Conservation (phyloP, 2,113 vertebrate genomes). For the Larimichthys polyactis region DNA sequence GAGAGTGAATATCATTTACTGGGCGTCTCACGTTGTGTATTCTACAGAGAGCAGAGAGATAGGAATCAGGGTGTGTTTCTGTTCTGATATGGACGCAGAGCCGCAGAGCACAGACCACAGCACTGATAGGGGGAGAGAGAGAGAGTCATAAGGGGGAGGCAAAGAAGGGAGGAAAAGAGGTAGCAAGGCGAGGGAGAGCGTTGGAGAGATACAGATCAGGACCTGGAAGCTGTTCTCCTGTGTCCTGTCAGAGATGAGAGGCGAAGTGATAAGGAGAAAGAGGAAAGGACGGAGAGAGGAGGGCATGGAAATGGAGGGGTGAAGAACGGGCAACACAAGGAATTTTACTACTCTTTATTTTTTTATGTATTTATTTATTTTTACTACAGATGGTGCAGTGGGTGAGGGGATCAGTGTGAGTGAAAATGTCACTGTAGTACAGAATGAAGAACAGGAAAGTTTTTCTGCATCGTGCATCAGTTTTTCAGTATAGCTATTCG, state of each 20-base stretch:
- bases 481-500: slow-evolving; percentile 17
- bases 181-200: slow-evolving; percentile 24
- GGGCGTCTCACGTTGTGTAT: slow-evolving; percentile 53
- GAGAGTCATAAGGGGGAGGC: slow-evolving; percentile 17
- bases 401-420: slow-evolving; percentile 47
- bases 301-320: slow-evolving; percentile 45
- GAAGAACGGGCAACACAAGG: slow-evolving; percentile 51
- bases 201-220: slow-evolving; percentile 71
- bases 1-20: slow-evolving; percentile 30
- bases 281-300: slow-evolving; percentile 56
- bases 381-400: slow-evolving; percentile 25
- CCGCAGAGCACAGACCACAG: slow-evolving; percentile 67
- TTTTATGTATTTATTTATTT: too few relatives aligned
- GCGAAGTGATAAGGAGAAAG: slow-evolving; percentile 61
- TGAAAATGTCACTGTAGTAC: slow-evolving; percentile 54
- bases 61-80: slow-evolving; percentile 70
- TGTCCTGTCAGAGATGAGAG: slow-evolving; percentile 73
- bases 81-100: slow-evolving; percentile 68
- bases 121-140: slow-evolving; percentile 34
- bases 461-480: slow-evolving; percentile 29
- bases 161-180: slow-evolving; percentile 8
- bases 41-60: slow-evolving; percentile 68
- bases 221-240: slow-evolving; percentile 73
- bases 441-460: slow-evolving; percentile 36
- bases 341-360: slow-evolving; percentile 45